Conservation (phyloP, 2,113 vertebrate genomes). For the Terrapene triunguis region DNA sequence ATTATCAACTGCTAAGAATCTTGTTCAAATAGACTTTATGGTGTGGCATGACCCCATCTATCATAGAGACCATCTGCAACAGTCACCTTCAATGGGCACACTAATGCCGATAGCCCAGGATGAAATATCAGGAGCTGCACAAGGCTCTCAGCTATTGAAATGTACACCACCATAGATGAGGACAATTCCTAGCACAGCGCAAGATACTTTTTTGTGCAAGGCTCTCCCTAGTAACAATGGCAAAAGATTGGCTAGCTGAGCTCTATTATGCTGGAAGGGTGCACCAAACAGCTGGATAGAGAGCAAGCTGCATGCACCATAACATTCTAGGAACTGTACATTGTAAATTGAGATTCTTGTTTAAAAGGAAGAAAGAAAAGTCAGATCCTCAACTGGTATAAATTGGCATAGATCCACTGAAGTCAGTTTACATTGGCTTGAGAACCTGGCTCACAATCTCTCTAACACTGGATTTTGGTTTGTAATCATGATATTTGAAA, state of each 20-base stretch:
- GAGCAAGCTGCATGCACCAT: background rate
- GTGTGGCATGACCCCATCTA: background rate
- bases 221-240: background rate
- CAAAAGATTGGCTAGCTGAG: background rate
- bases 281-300: background rate
- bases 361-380: background rate
- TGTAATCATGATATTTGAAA: background rate
- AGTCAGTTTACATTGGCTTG: background rate
- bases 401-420: background rate
- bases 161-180: background rate
- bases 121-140: background rate
- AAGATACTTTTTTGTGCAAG: background rate
- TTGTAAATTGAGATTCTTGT: background rate
- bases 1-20: background rate
- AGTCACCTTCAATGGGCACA: background rate
- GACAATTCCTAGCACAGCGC: background rate
- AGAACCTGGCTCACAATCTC: background rate
- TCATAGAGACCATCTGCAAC: background rate
- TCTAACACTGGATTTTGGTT: rapidly evolving
- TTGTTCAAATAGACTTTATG: background rate
- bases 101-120: background rate
- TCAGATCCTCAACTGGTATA: background rate
- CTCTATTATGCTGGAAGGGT: background rate
- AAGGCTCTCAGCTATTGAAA: background rate
- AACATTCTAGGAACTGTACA: background rate